Base-by-base conservation (phyloP, 1,140 invertebrate species). In the Platorchestia sp. region DNA sequence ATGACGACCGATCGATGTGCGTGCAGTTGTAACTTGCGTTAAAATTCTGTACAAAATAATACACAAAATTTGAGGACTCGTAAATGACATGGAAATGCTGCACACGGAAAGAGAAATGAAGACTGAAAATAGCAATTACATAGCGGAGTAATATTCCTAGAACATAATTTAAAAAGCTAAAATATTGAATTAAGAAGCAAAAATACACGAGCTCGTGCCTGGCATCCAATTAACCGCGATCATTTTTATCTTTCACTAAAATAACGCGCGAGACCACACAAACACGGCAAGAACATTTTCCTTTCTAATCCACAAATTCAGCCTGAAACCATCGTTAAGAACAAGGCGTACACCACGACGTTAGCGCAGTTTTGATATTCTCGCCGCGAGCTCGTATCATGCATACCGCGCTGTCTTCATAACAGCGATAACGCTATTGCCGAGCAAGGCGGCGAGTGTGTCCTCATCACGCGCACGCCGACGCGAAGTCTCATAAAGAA, bases 401-500 rank as follows among this genome's bases (percentile, higher is more conserved):
- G 59, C 10, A 75, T 75, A 75, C 59, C 59, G 3, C 59, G 14
- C 59, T 75, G 59, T 75, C 59, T 75, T 75, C 59, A 75, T 75
- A 75, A 75, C 36, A 75, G 59, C 59, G 59, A 75, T 75, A 75
- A 75, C 59, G 36, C 36, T 75, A 75, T 75, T 75, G 59, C 59
- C 47, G 19, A 19, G 47, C 47, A 51, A 75, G 59, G 59, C 59
- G 59, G 59, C 59, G 43, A 89, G 41, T 89, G n/a, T 89, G 87
- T 93, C 36, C 44, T 45, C 91, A 93, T 91, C 89, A 91, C 43
- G 43, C n/a, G 44, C 41, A 91, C 45, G 91, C 41, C 6, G 44
- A 93, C 91, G 45, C 91, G 7, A 93, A 93, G 43, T 45, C 91
- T 47, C 91, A 93, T 93, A 93, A 93, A 93, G 44, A 93, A 93